Evolutionary conservation across 2,113 vertebrate species (phyloP), one percentile per base, ranked within the genome.

Genomic region (Oriolus oriolus): DNA sequence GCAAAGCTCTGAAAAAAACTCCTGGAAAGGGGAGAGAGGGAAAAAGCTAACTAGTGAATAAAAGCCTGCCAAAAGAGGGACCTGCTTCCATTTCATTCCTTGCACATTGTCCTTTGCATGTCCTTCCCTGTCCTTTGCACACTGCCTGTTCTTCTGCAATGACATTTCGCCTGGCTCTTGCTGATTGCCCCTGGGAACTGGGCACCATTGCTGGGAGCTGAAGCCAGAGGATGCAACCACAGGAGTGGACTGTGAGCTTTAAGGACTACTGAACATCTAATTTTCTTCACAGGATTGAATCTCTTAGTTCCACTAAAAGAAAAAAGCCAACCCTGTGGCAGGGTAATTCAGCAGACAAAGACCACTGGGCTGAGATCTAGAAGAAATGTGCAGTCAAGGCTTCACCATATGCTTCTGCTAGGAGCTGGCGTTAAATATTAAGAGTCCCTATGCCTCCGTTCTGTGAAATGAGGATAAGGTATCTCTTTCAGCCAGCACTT

Each of bases 401-500:
- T 93, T 91, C 2, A 5, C 70, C 56, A 54, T 33, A 45, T 30
- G 33, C 57, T 85, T 79, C 44, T 79, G 19, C n/a, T 73, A 76
- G 73, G 31, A 76, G 53, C 53, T 31, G 35, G 41, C 2, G 18
- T 91, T 87, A 82, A 89, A 68, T 49, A 75, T 31, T 50, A 75
- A 56, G 31, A 33, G 15, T 91, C 33, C 49, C 44, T 45, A 5
- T 39, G 35, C 60, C 61, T 83, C 31, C 0, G 1, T 79, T 71
- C 77, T 87, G 47, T 84, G 82, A 84, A 91, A 71, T 24, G 31
- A 59, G 80, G 80, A 41, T 66, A 81, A 78, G 35, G 73, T 70
- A 60, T 64, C 81, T 83, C 79, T 75, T 92, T 50, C 31, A 86
- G 84, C 15, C 84, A 87, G 68, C 28, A 22, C 30, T 90, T 83